These are phyloP conservation scores for Myocastor coypus DNA, from an alignment of 2,113 vertebrate species.

Conservation along the genomic window DNA sequence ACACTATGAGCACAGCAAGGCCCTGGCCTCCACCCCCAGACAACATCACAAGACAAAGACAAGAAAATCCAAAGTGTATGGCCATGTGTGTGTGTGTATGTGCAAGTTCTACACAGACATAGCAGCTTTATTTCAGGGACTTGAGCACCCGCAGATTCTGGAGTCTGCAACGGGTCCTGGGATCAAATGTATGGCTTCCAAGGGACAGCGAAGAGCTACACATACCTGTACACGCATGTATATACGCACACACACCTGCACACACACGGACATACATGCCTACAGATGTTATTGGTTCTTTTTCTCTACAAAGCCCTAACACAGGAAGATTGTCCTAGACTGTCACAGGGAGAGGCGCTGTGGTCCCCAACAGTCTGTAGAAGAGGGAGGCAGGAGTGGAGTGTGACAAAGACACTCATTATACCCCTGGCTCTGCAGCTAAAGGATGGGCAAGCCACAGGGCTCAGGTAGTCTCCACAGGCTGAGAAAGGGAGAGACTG, in stretches of 20 bases:
- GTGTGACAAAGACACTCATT: not conserved
- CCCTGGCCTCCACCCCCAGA: not conserved
- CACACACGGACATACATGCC: not conserved
- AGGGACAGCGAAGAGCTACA: not conserved
- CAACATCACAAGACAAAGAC: not conserved
- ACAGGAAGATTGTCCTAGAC: not conserved
- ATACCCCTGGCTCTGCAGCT: not conserved
- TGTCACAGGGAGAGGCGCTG: accelerated
- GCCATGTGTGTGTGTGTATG: no score
- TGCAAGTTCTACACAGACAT: not conserved
- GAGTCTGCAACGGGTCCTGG: not conserved
- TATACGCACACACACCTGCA: not conserved
- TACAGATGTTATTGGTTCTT: no score
- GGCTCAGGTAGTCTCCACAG: accelerated
- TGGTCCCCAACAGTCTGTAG: not conserved
- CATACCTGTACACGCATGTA: no score
- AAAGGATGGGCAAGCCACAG: not conserved
- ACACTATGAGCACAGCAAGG: not conserved
- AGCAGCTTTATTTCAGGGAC: no score
- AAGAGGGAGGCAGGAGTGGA: not conserved
- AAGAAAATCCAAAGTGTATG: not conserved
- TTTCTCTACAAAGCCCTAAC: not conserved
- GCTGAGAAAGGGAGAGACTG: not conserved
- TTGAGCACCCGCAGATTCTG: not conserved
- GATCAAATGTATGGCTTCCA: not conserved